phyloP scores from a whole-genome alignment of 2,113 vertebrate genomes.

The Strix uralensis region DNA sequence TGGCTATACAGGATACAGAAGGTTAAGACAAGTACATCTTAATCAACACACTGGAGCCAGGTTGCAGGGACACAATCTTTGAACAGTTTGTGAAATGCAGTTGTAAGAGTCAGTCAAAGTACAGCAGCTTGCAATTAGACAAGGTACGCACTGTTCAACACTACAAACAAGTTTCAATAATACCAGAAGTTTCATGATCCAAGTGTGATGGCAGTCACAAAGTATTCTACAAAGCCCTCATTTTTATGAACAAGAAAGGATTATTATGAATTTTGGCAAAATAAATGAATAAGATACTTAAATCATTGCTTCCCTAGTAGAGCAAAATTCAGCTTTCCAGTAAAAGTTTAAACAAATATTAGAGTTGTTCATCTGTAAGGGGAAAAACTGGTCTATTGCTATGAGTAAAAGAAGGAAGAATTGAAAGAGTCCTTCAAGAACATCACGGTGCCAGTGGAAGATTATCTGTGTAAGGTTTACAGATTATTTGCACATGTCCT shows the following conservation, averaged over 20 bases:
- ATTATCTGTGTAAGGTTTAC: background rate
- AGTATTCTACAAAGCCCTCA: background rate
- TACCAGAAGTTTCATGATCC: background rate
- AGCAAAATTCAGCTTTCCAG: background rate
- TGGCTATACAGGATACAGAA: fast-evolving
- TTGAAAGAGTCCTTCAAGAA: background rate
- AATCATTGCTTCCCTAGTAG: background rate
- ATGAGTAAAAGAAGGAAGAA: background rate
- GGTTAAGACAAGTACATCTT: background rate
- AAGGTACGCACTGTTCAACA: background rate
- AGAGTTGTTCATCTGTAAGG: background rate
- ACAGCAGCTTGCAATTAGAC: background rate
- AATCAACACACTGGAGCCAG: background rate
- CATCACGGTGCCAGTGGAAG: background rate
- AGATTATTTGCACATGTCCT: background rate
- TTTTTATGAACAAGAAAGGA: background rate
- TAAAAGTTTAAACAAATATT: background rate
- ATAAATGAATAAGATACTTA: background rate
- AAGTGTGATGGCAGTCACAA: background rate
- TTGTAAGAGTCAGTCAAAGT: background rate
- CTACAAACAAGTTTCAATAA: background rate
- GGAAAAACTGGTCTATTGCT: background rate
- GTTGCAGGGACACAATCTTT: background rate
- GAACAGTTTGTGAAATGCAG: background rate
- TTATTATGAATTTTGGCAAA: background rate